Evolutionary conservation across 2,888 invertebrate genomes (phyloP), one percentile per base, ranked within the genome.

Genomic region (Julus scanicus): DNA sequence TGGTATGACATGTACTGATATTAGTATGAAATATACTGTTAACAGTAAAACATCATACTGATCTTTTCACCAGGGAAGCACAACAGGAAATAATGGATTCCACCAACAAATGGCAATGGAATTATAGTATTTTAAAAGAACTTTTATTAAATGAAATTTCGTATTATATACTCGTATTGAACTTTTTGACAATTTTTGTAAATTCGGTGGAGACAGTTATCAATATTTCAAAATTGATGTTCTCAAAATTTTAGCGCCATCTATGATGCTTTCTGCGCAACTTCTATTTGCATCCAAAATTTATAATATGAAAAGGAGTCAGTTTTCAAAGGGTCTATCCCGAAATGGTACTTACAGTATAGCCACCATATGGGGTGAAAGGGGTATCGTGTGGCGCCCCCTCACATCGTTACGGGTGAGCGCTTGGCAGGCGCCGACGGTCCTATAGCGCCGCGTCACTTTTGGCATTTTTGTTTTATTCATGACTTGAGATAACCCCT

Each of bases 361-460:
- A n/a, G 17, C n/a, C 63, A n/a, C 20, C 63, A n/a, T 63, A 20
- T n/a, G 63, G 63, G 63, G 71, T 71, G 29, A 20, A 63, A 63
- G 63, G 63, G 63, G 71, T 71, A 13, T 71, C 71, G 71, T 71
- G 29, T 71, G 71, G 71, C 71, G 71, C 29, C 71, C 71, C 71
- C 71, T 71, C 29, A 29, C 71, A 29, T 71, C 71, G 71, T 71
- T 29, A 71, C 71, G 71, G 71, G 71, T 71, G 71, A 71, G 71
- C 71, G 71, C 71, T 71, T 11, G 71, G 71, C 71, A 71, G 71
- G 71, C 71, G 71, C 71, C 71, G n/a, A 29, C 29, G 71, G 71
- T 71, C 71, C 29, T 71, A 29, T 29, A 2, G 11, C 71, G 71
- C 29, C 71, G 29, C 29, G 71, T 29, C 71, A 71, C 71, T 71